Base-by-base conservation (phyloP, 2,888 invertebrate genomes). In the Tetanocera ferruginea region DNA sequence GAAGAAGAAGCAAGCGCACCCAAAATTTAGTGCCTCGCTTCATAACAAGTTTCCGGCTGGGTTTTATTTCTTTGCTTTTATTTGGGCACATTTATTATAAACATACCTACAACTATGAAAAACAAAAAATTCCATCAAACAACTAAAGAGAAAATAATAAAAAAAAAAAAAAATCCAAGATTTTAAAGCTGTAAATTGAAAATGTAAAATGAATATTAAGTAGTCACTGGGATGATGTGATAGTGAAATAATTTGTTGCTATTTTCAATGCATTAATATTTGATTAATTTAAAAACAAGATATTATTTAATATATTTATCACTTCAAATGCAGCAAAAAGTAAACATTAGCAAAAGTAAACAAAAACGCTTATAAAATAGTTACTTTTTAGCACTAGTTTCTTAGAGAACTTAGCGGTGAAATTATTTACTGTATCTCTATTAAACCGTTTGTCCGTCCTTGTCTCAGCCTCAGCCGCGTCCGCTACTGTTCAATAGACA, bases 1-100 rank as follows among this genome's bases (percentile, higher is more conserved):
- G 49, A 19, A 6, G 55, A 19, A 8, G 19, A 19, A 23, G 19
- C 76, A 75, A 72, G 75, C 75, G 74, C 74, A 43, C 43, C 43
- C 11, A 43, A 43, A 43, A 11, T 43, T 37, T 5, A 28, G 17
- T 60, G 17, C 5, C 25, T 60, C 11, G 5, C 60, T 60, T 5
- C 8, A 25, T 23, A 60, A 28, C 17, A 11, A 28, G 25, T 28
- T 28, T 28, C 11, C 4, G 5, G 23, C 28, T 1, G 9, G 11
- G n/a, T n/a, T n/a, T n/a, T n/a, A n/a, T n/a, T n/a, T n/a, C n/a
- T n/a, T n/a, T n/a, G n/a, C n/a, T 23, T 60, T 28, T 28, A 19
- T 28, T 9, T 8, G 17, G 25, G 57, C 25, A 57, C 2, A 17
- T 25, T 28, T 28, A 60, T 25, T 60, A 60, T 28, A 28, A 60